phyloP scores from a whole-genome alignment of 2,113 vertebrate genomes.

The Lophochroa leadbeateri region DNA sequence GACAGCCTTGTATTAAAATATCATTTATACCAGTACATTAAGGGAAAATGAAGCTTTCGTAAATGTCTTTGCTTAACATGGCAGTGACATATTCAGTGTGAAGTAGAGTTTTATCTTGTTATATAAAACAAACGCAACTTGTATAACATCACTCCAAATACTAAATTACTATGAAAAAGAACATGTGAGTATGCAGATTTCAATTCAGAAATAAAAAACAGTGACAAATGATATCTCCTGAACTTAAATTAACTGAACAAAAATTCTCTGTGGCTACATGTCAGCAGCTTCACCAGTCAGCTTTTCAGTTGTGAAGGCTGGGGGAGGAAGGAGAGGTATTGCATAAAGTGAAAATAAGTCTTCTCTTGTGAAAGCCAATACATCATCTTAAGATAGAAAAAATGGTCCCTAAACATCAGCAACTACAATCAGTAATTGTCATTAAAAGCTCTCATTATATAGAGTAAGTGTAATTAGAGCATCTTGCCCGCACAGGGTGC shows the following conservation, averaged over 20 bases:
- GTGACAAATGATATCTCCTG: not conserved
- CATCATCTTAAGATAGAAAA: conserved; percentile 60
- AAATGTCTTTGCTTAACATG: conserved; percentile 41
- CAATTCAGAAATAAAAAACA: conserved; percentile 36
- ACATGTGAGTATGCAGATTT: not conserved
- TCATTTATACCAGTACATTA: not conserved
- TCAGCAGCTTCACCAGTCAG: not conserved
- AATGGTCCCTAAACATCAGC: conserved; percentile 68
- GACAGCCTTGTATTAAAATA: not conserved
- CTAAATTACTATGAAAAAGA: not conserved
- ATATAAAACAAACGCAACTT: conserved; percentile 29
- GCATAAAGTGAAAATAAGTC: conserved; percentile 35
- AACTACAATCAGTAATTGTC: conserved; percentile 76
- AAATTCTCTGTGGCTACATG: not conserved
- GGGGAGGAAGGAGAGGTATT: not conserved
- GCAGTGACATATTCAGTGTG: conserved; percentile 10
- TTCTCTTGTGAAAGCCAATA: conserved; percentile 62
- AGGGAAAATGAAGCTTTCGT: conserved; percentile 54
- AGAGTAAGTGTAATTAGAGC: conserved; percentile 75
- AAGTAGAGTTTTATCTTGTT: conserved; percentile 43
- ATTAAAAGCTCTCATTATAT: conserved; percentile 76
- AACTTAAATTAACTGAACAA: not conserved
- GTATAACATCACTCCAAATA: not conserved
- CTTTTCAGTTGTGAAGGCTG: not conserved
- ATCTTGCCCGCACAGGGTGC: conserved; percentile 63